These are phyloP conservation scores for Hetaerina titia DNA, from an alignment of 2,888 invertebrate genomes.

Conservation along the genomic window DNA sequence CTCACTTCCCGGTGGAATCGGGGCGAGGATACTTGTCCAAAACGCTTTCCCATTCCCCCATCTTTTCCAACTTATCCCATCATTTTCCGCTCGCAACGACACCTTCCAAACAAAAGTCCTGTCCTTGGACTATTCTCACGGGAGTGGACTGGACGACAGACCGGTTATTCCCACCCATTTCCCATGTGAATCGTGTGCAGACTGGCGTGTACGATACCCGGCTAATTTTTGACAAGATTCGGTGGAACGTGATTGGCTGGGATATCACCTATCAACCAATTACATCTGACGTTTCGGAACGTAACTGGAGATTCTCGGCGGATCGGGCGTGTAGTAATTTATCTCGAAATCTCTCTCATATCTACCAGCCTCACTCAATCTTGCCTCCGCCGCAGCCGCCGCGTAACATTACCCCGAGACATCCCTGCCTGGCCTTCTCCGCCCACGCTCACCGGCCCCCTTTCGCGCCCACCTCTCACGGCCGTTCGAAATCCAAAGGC, in stretches of 20 bases:
- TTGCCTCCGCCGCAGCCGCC: background rate
- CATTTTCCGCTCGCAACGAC: slow-evolving; percentile 2
- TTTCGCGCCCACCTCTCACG: background rate
- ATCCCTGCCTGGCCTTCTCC: background rate
- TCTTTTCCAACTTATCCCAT: background rate
- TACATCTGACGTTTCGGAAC: background rate
- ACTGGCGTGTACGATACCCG: slow-evolving; percentile 11
- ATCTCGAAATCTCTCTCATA: slow-evolving; percentile 16
- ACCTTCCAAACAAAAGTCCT: background rate
- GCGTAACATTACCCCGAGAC: background rate
- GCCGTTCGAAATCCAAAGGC: background rate
- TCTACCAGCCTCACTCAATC: background rate
- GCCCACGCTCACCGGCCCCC: background rate
- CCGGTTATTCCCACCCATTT: background rate
- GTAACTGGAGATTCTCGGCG: slow-evolving; percentile 27
- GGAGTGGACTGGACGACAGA: background rate
- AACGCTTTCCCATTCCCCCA: background rate
- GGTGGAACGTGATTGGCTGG: slow-evolving; percentile 28
- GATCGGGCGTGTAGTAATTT: background rate
- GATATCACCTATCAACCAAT: slow-evolving; percentile 36
- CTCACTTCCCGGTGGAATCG: background rate
- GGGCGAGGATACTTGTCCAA: background rate
- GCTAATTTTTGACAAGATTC: slow-evolving; percentile 32
- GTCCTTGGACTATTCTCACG: background rate
- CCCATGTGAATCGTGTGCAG: background rate